phyloP scores from a whole-genome alignment of 2,113 vertebrate genomes.

The Vanacampus margaritifer region DNA sequence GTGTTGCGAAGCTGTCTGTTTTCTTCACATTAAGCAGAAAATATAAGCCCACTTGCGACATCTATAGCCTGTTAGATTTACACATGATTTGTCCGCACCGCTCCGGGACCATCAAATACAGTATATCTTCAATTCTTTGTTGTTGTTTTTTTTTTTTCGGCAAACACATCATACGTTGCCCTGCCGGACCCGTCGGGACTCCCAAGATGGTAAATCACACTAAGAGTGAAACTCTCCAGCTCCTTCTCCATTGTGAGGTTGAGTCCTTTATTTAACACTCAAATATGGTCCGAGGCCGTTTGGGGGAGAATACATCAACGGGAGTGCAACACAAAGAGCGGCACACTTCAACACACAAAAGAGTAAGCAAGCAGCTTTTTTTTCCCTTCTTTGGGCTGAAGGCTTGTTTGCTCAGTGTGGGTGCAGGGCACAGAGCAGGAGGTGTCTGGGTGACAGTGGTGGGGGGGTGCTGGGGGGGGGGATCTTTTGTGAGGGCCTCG shows the following conservation, averaged over 20 bases:
- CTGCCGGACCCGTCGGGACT: constrained; percentile 9
- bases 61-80: constrained; percentile 44
- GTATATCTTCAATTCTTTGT: constrained; percentile 25
- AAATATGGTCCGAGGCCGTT: constrained; percentile 64
- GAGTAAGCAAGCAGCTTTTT: constrained; percentile 43
- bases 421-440: constrained; percentile 59
- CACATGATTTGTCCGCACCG: constrained; percentile 34
- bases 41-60: constrained; percentile 23
- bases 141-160: constrained; percentile 38
- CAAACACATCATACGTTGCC: constrained; percentile 31
- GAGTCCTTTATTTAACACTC: constrained; percentile 70
- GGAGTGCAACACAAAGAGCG: constrained; percentile 61
- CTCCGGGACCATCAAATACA: constrained; percentile 10
- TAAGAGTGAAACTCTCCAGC: constrained; percentile 49
- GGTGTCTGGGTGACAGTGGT: constrained; percentile 49
- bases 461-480: constrained; percentile 21
- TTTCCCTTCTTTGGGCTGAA: constrained; percentile 46
- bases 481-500: constrained; percentile 65
- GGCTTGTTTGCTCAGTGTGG: constrained; percentile 67
- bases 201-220: constrained; percentile 50
- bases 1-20: constrained; percentile 21
- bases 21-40: constrained; percentile 23
- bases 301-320: constrained; percentile 59
- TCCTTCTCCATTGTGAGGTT: constrained; percentile 47
- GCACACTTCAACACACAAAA: constrained; percentile 70